A percentile compares a stretch with the other conserved stretches of the same genome.
These are phyloP conservation scores for Macropus fuliginosus DNA, from an alignment of 2,797 vertebrate genomes.

Conservation along the genomic window DNA sequence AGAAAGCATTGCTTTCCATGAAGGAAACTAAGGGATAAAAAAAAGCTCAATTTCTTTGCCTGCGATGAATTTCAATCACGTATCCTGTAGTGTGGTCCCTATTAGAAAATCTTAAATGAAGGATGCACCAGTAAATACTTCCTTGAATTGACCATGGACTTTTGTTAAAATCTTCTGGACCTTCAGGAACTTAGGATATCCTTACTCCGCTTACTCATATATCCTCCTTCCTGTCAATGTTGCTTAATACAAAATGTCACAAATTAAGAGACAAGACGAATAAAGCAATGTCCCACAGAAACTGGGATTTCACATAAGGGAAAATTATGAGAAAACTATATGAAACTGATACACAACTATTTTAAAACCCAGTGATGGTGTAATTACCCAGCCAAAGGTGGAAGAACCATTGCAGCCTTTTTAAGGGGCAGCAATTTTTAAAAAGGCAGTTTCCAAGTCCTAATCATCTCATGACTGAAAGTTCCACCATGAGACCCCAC, in stretches of 20 bases:
- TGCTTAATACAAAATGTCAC: neutral
- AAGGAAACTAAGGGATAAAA: neutral
- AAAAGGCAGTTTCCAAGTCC: neutral
- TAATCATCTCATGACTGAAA: neutral
- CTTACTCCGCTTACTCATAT: neutral
- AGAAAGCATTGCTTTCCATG: neutral
- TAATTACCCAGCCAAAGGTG: neutral
- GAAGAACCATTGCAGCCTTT: neutral
- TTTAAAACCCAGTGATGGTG: conserved; percentile 11
- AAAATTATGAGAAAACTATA: neutral
- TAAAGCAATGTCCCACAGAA: neutral
- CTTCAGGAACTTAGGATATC: neutral
- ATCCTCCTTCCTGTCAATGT: neutral
- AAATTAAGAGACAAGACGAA: neutral
- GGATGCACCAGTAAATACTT: neutral
- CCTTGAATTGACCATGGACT: neutral
- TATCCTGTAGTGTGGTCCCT: neutral
- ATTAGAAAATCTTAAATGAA: neutral
- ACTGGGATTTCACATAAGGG: neutral
- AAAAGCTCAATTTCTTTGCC: neutral
- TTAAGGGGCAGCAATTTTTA: neutral
- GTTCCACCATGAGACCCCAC: neutral
- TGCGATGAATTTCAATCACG: rapidly evolving
- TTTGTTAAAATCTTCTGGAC: neutral
- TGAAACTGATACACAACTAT: neutral